Conservation (phyloP, 2,888 invertebrate genomes). For the Drosophila histrio region DNA sequence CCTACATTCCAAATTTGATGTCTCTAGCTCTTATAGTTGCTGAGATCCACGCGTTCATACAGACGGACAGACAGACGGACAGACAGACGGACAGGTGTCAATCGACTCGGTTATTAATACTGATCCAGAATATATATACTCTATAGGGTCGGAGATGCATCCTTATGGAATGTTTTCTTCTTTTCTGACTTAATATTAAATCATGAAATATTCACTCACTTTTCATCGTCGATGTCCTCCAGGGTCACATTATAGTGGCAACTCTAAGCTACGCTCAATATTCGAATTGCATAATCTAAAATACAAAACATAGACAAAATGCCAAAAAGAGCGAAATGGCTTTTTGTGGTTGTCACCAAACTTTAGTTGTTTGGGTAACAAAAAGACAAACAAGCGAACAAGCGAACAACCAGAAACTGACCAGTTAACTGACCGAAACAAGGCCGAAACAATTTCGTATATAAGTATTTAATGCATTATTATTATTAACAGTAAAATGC, state of each 20-base stretch:
- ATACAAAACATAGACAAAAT: conserved; percentile 5
- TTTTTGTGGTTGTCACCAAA: conserved; percentile 26
- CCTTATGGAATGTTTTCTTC: too few species aligned
- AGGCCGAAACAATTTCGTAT: conserved; percentile 7
- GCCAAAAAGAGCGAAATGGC: conserved; percentile 24
- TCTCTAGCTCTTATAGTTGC: too few species aligned
- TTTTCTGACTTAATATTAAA: too few species aligned
- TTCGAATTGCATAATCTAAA: conserved; percentile 1
- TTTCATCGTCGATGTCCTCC: neutral
- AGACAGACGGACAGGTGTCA: too few species aligned
- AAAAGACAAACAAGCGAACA: neutral
- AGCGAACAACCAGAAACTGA: conserved; percentile 10
- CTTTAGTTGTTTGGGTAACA: neutral
- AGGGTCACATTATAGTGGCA: neutral
- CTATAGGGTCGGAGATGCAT: too few species aligned
- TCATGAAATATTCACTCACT: too few species aligned
- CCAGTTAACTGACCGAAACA: conserved; percentile 9
- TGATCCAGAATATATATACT: too few species aligned
- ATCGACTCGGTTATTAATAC: too few species aligned
- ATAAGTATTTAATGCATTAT: conserved; percentile 41
- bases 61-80: too few species aligned
- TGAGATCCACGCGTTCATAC: too few species aligned
- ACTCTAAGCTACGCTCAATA: neutral
- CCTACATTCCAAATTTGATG: too few species aligned
- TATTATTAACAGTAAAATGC: conserved; percentile 40